phyloP scores from a whole-genome alignment of 2,888 invertebrate species.

The Lamproptera curius region DNA sequence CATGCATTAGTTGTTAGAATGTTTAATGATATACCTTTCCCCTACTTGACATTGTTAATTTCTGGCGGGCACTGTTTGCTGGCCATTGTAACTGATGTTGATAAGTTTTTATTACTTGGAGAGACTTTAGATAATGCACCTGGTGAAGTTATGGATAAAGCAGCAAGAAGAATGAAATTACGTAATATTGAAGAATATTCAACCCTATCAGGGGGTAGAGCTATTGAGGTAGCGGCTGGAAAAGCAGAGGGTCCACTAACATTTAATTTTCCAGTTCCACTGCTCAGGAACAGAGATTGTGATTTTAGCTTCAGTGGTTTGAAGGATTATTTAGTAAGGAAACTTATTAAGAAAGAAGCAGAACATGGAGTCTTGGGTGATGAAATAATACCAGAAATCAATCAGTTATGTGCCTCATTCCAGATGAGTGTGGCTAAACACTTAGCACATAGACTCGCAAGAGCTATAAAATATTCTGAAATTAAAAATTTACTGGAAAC shows the following conservation, averaged over 20 bases:
- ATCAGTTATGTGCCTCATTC: constrained; percentile 92
- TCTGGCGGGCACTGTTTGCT: constrained; percentile 96
- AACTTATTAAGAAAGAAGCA: constrained; percentile 79
- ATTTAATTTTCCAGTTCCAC: constrained; percentile 82
- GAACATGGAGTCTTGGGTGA: constrained; percentile 79
- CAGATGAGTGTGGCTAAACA: constrained; percentile 87
- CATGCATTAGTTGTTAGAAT: constrained; percentile 95
- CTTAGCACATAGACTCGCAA: constrained; percentile 87
- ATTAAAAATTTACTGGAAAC: constrained; percentile 74
- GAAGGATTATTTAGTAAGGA: constrained; percentile 78
- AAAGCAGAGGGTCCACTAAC: constrained; percentile 80
- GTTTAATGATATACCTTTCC: constrained; percentile 84
- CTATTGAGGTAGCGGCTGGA: constrained; percentile 89
- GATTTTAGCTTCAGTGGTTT: constrained; percentile 95
- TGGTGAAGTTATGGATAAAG: constrained; percentile 96
- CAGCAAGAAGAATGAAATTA: constrained; percentile 90
- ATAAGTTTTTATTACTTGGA: constrained; percentile 89
- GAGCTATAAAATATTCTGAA: constrained; percentile 87
- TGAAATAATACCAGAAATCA: constrained; percentile 84
- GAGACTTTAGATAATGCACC: constrained; percentile 90
- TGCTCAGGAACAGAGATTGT: constrained; percentile 84
- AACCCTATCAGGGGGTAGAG: constrained; percentile 88
- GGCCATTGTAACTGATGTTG: constrained; percentile 84
- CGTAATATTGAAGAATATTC: constrained; percentile 85
- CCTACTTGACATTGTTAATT: constrained; percentile 92